Base-by-base conservation (phyloP, 1,140 invertebrate species). In the Hestina assimilis region DNA sequence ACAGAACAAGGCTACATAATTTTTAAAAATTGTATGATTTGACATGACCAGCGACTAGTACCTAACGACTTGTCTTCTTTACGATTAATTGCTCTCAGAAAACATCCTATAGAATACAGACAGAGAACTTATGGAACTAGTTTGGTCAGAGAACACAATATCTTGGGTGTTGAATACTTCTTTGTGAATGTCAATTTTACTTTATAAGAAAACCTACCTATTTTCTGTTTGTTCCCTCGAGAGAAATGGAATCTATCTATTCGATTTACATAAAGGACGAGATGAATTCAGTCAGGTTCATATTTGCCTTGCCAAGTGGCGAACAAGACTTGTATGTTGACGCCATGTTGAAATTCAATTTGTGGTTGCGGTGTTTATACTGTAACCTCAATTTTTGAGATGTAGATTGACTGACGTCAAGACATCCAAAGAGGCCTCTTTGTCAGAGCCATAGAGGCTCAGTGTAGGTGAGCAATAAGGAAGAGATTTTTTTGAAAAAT, bases 191-290 rank as follows among this genome's bases (percentile, higher is more conserved):
- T 21, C 15, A 26, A 47, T 29, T 28, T 47, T 28, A 23, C 41
- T 21, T 20, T 47, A 46, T 47, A 29, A 46, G 42, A 40, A 38
- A 46, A 26, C 12, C 43, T 47, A 35, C 52, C 9, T 38, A 17
- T 35, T 38, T 17, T 40, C 19, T 24, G 11, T 9, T 4, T 5
- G 33, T 4, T 46, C 33, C 21, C 40, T 40, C 46, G 12, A 46
- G 56, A 51, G 61, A 58, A 63, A 47, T 46, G 33, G 55, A 35
- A 48, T 55, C 62, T 65, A 66, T 67, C 63, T 63, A 73, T 75
- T 61, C 52, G 60, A 79, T 77, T 75, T 75, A 75, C 70, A 72
- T 75, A 75, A 73, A 75, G 57, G 59, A 28, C 24, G 48, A 35
- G 56, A 66, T 60, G 57, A 47, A 48, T 57, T 64, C 31, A 38